These are phyloP conservation scores for Austrofundulus limnaeus DNA, from an alignment of 2,113 vertebrate genomes.

Conservation along the genomic window DNA sequence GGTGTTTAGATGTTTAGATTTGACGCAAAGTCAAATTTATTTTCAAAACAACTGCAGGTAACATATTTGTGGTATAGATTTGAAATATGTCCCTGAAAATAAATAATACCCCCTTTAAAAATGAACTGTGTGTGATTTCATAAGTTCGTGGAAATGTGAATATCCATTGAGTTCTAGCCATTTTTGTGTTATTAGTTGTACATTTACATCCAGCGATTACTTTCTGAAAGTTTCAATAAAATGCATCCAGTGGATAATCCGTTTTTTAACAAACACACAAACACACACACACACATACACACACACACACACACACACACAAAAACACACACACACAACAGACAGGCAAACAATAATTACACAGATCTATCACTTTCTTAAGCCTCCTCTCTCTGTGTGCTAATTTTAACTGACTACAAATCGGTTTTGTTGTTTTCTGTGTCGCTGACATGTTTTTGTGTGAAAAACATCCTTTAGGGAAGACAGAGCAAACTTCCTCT, in stretches of 20 bases:
- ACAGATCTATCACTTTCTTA: background rate
- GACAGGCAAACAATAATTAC: too few relatives aligned
- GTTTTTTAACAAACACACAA: background rate
- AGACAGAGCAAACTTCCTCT: conserved; percentile 31
- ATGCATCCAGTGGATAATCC: background rate
- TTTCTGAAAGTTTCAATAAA: background rate
- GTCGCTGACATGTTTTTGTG: background rate
- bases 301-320: background rate
- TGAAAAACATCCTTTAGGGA: conserved; percentile 36
- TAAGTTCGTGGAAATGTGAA: too few relatives aligned
- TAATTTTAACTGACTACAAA: conserved; percentile 5
- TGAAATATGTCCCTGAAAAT: too few relatives aligned
- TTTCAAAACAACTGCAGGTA: too few relatives aligned
- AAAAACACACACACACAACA: background rate
- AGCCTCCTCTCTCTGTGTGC: background rate
- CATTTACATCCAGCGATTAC: too few relatives aligned
- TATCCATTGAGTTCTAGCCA: too few relatives aligned
- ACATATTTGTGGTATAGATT: too few relatives aligned
- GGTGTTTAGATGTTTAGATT: too few relatives aligned
- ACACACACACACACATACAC: background rate
- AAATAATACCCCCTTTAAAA: too few relatives aligned
- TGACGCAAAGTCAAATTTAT: too few relatives aligned
- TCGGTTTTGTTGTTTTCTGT: conserved; percentile 10
- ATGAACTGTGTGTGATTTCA: too few relatives aligned
- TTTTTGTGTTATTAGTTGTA: too few relatives aligned